Evolutionary conservation across 2,888 invertebrate genomes (phyloP).

Genomic region (Parnassius orleans): DNA sequence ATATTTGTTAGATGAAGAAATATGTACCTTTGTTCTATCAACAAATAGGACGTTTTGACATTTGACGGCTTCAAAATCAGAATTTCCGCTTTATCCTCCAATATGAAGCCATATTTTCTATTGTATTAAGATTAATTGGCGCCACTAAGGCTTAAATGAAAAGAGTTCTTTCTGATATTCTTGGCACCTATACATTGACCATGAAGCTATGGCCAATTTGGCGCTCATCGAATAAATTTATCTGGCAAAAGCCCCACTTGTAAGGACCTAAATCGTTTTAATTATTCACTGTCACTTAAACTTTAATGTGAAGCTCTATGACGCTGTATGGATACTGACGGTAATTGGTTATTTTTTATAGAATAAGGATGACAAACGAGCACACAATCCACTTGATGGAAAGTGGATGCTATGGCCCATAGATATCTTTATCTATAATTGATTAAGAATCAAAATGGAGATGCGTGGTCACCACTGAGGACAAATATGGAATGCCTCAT

Average conservation of each 20-base stretch:
- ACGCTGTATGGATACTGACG: neutral
- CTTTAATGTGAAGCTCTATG: neutral
- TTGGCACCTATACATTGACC: slow-evolving; percentile 19
- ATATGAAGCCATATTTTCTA: neutral
- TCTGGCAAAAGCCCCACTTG: slow-evolving; percentile 5
- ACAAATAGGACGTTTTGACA: no score
- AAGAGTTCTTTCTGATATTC: neutral
- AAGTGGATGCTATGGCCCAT: no score
- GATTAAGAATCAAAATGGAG: no score
- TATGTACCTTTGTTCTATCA: no score
- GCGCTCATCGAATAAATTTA: slow-evolving; percentile 6
- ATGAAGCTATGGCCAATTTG: slow-evolving; percentile 20
- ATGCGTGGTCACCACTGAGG: no score
- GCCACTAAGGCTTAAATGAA: neutral
- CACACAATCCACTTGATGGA: no score
- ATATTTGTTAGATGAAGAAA: no score
- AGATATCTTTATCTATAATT: no score
- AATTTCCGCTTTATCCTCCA: no score
- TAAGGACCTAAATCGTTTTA: slow-evolving; percentile 6
- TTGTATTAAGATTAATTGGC: neutral
- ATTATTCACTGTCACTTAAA: slow-evolving; percentile 6
- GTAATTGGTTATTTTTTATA: neutral
- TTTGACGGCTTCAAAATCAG: no score
- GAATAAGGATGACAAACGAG: no score
- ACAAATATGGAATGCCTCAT: no score